phyloP scores from a whole-genome alignment of 1,140 invertebrate genomes.

The Ceratina calcarata region DNA sequence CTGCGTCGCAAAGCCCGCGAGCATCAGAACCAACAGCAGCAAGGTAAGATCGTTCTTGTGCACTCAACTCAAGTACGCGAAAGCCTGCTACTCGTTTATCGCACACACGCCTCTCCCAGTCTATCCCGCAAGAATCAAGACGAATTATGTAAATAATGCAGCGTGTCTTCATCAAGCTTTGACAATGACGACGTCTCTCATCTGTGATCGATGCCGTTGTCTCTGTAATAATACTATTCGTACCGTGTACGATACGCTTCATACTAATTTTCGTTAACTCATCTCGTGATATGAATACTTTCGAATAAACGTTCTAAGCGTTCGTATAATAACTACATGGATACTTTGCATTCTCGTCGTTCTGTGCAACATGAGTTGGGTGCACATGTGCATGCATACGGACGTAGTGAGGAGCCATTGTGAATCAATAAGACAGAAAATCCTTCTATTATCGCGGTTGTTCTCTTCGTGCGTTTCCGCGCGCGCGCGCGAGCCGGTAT shows the following conservation, averaged over 20 bases:
- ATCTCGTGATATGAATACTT: not conserved
- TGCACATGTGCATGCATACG: constrained; percentile 76
- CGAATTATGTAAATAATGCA: not conserved
- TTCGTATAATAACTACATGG: not conserved
- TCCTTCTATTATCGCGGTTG: constrained; percentile 13
- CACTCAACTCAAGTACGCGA: constrained; percentile 66
- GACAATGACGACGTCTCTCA: no score
- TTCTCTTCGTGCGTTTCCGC: not conserved
- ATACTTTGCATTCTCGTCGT: not conserved
- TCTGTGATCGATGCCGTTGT: not conserved
- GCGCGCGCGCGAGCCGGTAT: not conserved
- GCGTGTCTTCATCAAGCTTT: no score
- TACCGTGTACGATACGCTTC: not conserved
- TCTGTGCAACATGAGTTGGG: constrained; percentile 70
- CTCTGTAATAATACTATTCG: no score
- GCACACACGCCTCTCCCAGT: not conserved
- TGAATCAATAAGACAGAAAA: constrained; percentile 69
- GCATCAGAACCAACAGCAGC: constrained; percentile 70
- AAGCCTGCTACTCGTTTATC: not conserved
- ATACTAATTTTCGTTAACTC: constrained; percentile 9
- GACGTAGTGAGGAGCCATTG: constrained; percentile 70
- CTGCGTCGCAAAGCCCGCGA: constrained; percentile 81
- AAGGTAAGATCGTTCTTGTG: constrained; percentile 79
- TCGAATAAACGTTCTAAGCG: not conserved
- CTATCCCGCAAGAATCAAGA: not conserved